Evolutionary conservation across 2,797 vertebrate species (phyloP).

Genomic region (Protonibea diacanthus): DNA sequence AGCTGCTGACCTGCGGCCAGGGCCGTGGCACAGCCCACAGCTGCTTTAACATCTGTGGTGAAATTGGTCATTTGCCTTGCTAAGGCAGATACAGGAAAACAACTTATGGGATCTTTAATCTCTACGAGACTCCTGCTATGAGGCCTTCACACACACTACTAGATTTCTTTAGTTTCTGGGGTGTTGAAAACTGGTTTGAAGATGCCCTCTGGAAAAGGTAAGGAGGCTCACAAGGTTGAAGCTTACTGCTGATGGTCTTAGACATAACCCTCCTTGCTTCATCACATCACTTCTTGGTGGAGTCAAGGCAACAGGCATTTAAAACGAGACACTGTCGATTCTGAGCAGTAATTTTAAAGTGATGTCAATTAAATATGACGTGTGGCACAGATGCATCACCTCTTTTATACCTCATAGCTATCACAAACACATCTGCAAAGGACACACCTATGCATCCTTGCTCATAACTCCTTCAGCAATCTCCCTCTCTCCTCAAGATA

Average conservation of each 20-base stretch:
- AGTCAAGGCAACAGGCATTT: not conserved
- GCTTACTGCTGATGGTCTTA: conserved; percentile 14
- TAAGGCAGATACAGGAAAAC: conserved; percentile 12
- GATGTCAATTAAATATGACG: not conserved
- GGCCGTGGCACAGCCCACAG: conserved; percentile 26
- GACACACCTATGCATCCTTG: not conserved
- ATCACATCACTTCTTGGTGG: too few relatives aligned
- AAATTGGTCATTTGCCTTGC: conserved; percentile 42
- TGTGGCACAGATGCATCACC: not conserved
- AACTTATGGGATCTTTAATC: conserved; percentile 14
- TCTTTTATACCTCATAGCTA: not conserved
- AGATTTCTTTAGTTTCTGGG: not conserved
- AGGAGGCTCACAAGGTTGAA: not conserved
- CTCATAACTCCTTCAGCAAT: too few relatives aligned
- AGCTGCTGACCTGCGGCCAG: conserved; percentile 25
- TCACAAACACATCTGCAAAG: too few relatives aligned
- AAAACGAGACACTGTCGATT: not conserved
- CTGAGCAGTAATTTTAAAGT: not conserved
- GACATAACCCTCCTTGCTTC: not conserved
- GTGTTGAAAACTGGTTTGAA: conserved; percentile 12
- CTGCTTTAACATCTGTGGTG: conserved; percentile 11
- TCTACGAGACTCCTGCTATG: conserved; percentile 9
- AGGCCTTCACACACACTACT: conserved; percentile 7
- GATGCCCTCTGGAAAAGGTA: conserved; percentile 16
- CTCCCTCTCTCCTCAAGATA: not conserved